Evolutionary conservation across 2,113 vertebrate species (phyloP), one percentile per base, ranked within the genome.

Genomic region (Eira barbara): DNA sequence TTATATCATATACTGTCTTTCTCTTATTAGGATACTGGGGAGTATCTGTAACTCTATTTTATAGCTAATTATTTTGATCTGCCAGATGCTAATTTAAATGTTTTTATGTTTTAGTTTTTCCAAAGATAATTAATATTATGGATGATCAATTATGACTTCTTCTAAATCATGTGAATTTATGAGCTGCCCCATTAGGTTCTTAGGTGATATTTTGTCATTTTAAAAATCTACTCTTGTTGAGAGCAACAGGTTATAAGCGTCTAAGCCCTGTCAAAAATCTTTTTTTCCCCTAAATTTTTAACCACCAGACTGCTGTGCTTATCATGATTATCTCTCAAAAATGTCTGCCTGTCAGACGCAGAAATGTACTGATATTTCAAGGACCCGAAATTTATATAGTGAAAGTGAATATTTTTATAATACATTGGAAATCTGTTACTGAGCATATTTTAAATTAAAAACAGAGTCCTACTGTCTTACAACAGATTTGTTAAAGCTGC

Each of bases 301-400:
- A 61, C 2, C 21, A 94, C 10, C 2, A 84, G 13, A 71, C 49
- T 81, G 2, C 27, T 90, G 25, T 67, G 17, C 29, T 65, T 96
- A 91, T 95, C 7, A 86, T 59, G 42, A 61, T 2, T 57, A 88
- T 42, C 27, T 92, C 18, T 95, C 39, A 90, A 61, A 97, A 97
- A 91, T 85, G 49, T 1, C 8, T 88, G 27, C n/a, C 25, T 82
- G 36, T 84, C 63, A 94, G 84, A 90, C 36, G 15, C 11, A 69
- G 71, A 90, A 87, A 80, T 42, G 65, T 36, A 85, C 3, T 94
- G 71, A 23, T 11, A 82, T 93, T 88, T 91, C 7, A 84, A 97
- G 14, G 20, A 14, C 7, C 9, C 69, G 55, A 85, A 63, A n/a
- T 79, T 17, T 74, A 47, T 27, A 49, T 4, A 86, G 31, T 39